Evolutionary conservation across 2,888 invertebrate species (phyloP), one percentile per base, ranked within the genome.

Genomic region (Eugnorisma glareosa): DNA sequence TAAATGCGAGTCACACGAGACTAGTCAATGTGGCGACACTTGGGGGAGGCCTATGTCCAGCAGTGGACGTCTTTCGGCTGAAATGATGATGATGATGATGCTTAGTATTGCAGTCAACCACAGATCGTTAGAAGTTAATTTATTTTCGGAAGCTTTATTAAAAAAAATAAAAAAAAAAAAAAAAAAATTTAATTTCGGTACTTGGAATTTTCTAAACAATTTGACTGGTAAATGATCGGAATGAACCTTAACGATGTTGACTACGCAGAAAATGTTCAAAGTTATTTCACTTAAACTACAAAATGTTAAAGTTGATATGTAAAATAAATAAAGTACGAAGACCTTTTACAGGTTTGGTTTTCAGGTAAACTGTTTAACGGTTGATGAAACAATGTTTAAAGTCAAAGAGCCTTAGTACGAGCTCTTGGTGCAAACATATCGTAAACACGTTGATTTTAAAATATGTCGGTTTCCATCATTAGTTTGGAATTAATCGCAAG

Each of bases 161-260:
- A n/a, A n/a, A n/a, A n/a, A n/a, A n/a, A n/a, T n/a, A n/a, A n/a
- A n/a, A n/a, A n/a, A n/a, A n/a, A n/a, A n/a, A n/a, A n/a, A n/a
- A n/a, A n/a, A n/a, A n/a, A n/a, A n/a, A 61, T 78, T 79, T 73
- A n/a, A 67, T 77, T 70, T 45, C 31, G n/a, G 15, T 63, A 68
- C 45, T 63, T 59, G 43, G 40, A 31, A 81, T 81, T 76, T 69
- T 69, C 69, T 73, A 73, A 77, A 70, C 72, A 81, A 81, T 81
- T 81, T 66, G 45, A 77, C 72, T 81, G 72, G 28, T 69, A 77
- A 81, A 73, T 67, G 66, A 61, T 77, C 43, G 45, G 54, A 77
- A 73, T 69, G 57, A 73, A 35, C 54, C 28, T n/a, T 72, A 54
- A 67, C 81, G 35, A 73, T 54, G 64, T 64, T 73, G 67, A 61